Percentiles rank a stretch among this genome's conserved stretches.
These are phyloP conservation scores for Sipha maydis DNA, from an alignment of 2,888 invertebrate genomes.

Conservation along the genomic window DNA sequence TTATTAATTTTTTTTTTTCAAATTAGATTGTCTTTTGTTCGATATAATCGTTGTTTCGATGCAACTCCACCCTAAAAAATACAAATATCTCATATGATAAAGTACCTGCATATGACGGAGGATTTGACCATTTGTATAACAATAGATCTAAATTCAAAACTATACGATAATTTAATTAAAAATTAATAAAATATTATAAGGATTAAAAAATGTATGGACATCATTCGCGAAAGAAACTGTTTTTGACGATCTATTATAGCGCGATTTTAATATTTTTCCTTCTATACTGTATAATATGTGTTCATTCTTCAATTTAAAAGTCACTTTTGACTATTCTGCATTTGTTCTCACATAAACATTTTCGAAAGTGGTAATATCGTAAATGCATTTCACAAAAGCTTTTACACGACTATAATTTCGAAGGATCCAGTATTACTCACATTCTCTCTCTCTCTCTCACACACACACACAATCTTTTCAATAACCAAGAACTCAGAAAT, in stretches of 20 bases:
- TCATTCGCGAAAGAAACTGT: background rate
- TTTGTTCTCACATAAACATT: conserved; percentile 37
- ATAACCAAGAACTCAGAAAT: conserved; percentile 8
- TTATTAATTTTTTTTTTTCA: conserved; percentile 39
- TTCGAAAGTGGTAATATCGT: conserved; percentile 32
- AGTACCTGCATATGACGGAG: conserved; percentile 14
- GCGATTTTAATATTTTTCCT: background rate
- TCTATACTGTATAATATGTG: background rate
- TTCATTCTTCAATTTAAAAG: background rate
- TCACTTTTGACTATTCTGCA: conserved; percentile 46
- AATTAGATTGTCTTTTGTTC: conserved; percentile 50
- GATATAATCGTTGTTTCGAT: conserved; percentile 22
- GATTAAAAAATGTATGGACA: background rate
- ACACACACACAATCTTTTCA: background rate
- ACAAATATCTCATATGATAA: background rate
- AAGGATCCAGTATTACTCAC: background rate
- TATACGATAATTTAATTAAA: conserved; percentile 34
- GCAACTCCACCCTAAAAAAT: conserved; percentile 17
- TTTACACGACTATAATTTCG: conserved; percentile 4
- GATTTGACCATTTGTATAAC: conserved; percentile 14
- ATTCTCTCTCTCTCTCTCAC: background rate
- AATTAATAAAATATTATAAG: background rate
- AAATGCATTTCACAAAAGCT: conserved; percentile 45
- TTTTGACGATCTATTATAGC: background rate
- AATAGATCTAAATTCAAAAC: background rate